phyloP scores from a whole-genome alignment of 2,797 vertebrate species.

The Paedocypris micromegethes region DNA sequence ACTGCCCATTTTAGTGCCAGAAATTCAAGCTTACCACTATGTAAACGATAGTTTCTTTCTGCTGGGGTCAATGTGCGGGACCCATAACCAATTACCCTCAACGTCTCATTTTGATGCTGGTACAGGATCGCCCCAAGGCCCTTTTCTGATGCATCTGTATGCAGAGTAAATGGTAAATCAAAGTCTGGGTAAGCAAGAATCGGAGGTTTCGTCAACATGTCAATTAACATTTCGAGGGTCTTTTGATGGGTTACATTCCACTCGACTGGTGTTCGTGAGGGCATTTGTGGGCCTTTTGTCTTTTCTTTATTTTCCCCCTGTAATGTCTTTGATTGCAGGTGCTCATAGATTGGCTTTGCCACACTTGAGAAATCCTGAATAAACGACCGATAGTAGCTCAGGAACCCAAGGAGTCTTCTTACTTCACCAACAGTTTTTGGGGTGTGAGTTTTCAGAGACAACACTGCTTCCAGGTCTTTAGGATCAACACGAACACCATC shows the following conservation, averaged over 20 bases:
- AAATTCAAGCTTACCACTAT: too few species aligned
- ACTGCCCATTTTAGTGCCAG: too few species aligned
- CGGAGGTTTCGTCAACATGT: background rate
- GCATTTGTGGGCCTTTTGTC: background rate
- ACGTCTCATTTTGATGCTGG: background rate
- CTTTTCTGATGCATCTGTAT: conserved; percentile 4
- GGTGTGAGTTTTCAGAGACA: background rate
- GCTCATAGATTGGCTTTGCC: conserved; percentile 33
- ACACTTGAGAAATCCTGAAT: conserved; percentile 32
- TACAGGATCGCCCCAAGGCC: background rate
- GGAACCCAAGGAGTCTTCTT: conserved; percentile 24
- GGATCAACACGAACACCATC: conserved; percentile 15
- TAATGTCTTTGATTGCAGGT: conserved; percentile 13
- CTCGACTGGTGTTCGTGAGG: background rate
- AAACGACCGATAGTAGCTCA: conserved; percentile 30
- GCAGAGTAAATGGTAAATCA: background rate
- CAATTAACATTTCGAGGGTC: background rate
- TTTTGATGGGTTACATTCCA: background rate
- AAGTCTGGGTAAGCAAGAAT: conserved; percentile 1
- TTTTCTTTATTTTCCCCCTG: background rate
- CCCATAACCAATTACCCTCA: background rate
- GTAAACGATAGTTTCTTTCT: background rate
- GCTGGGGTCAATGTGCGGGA: background rate
- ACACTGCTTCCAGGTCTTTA: conserved; percentile 17
- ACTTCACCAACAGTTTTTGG: conserved; percentile 23